Evolutionary conservation across 2,888 invertebrate species (phyloP).

Genomic region (Himalopsyche japonica): DNA sequence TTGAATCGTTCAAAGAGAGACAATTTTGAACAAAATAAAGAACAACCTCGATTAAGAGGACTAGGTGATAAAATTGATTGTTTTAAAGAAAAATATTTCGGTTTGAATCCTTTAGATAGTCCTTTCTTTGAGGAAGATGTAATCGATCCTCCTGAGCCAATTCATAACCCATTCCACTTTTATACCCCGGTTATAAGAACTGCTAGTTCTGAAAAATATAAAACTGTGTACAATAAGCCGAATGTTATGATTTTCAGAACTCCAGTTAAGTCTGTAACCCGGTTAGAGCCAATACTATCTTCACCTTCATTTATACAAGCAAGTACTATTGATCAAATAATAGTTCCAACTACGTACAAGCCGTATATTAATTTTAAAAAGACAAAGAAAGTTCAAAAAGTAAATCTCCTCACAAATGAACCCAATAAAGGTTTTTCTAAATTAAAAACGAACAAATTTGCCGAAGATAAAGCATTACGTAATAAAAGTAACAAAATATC

Average conservation of each 20-base stretch:
- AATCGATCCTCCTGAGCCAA: slow-evolving; percentile 56
- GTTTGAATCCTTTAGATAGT: slow-evolving; percentile 73
- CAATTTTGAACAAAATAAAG: slow-evolving; percentile 46
- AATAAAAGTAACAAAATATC: slow-evolving; percentile 6
- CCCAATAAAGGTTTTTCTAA: background rate
- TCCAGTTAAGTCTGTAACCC: background rate
- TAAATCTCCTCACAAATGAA: background rate
- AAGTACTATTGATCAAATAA: background rate
- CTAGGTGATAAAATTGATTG: slow-evolving; percentile 77
- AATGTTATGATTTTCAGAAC: background rate
- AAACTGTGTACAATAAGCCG: background rate
- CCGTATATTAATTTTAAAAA: background rate
- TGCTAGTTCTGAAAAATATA: background rate
- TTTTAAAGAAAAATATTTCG: slow-evolving; percentile 74
- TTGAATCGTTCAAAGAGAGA: background rate
- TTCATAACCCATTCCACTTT: slow-evolving; percentile 40
- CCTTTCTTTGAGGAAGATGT: slow-evolving; percentile 68
- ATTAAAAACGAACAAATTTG: background rate
- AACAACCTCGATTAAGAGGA: slow-evolving; percentile 61
- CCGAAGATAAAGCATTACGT: background rate
- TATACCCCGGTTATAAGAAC: background rate
- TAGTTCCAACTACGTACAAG: background rate
- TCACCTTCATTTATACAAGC: background rate
- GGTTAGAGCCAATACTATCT: background rate
- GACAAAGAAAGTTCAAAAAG: background rate